Conservation (phyloP, 2,888 invertebrate species). For the Hedya salicella region DNA sequence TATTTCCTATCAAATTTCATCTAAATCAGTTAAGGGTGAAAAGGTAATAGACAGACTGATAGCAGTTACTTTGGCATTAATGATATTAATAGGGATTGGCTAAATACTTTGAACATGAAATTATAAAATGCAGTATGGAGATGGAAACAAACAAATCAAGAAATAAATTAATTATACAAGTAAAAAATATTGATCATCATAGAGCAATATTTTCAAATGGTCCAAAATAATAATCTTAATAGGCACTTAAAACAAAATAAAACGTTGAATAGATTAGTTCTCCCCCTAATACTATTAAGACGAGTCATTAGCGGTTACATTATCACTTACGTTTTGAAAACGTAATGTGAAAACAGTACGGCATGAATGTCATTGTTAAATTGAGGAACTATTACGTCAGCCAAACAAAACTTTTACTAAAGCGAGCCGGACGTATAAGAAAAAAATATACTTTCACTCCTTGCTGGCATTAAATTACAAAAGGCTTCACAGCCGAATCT, state of each 20-base stretch:
- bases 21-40: too few species aligned
- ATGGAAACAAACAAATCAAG: too few species aligned
- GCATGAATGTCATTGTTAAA: slow-evolving; percentile 54
- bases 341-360: slow-evolving; percentile 51
- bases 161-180: too few species aligned
- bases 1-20: too few species aligned
- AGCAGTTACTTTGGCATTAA: too few species aligned
- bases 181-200: too few species aligned
- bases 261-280: not conserved
- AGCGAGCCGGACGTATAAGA: slow-evolving; percentile 72
- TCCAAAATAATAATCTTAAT: not conserved
- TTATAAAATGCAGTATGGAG: too few species aligned
- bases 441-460: slow-evolving; percentile 80
- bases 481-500: slow-evolving; percentile 51
- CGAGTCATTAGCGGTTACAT: slow-evolving; percentile 45
- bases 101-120: too few species aligned
- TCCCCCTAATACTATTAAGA: not conserved
- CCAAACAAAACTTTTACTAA: slow-evolving; percentile 76
- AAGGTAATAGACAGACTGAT: too few species aligned
- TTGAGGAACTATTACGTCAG: slow-evolving; percentile 73
- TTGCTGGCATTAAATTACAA: slow-evolving; percentile 51
- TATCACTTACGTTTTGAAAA: slow-evolving; percentile 47
- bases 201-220: too few species aligned
- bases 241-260: not conserved
- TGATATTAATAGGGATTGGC: too few species aligned